phyloP scores from a whole-genome alignment of 2,113 vertebrate species.

The Okapia johnstoni region DNA sequence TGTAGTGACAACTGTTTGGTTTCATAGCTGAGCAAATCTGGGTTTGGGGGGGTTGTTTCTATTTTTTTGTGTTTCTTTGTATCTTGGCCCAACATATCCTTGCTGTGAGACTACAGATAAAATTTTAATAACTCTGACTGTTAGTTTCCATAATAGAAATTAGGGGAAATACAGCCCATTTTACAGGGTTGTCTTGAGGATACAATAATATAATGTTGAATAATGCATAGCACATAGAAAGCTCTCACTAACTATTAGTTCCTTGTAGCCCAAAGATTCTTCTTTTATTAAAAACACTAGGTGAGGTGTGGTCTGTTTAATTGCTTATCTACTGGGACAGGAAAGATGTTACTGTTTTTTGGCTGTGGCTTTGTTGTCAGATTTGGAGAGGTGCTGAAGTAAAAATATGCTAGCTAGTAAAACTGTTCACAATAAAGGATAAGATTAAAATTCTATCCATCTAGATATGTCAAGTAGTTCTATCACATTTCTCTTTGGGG shows the following conservation, averaged over 20 bases:
- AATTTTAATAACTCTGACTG: background rate
- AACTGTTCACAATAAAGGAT: background rate
- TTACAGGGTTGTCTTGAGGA: background rate
- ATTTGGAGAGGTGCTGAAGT: background rate
- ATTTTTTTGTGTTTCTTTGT: background rate
- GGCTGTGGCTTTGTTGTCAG: background rate
- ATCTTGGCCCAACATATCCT: background rate
- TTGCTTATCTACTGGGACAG: background rate
- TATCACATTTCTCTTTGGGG: background rate
- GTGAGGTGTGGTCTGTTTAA: background rate
- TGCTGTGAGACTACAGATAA: background rate
- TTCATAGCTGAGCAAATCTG: conserved; percentile 2
- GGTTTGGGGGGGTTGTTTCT: background rate
- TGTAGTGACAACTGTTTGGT: background rate
- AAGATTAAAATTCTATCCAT: background rate
- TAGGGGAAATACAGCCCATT: background rate
- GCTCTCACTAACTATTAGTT: background rate
- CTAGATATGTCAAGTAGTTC: background rate
- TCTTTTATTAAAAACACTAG: background rate
- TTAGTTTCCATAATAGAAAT: background rate
- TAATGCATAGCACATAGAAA: background rate
- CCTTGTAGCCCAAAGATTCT: background rate
- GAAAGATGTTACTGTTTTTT: background rate
- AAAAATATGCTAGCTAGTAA: background rate
- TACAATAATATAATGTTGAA: background rate